A percentile compares a stretch with the other conserved stretches of the same genome.
phyloP scores from a whole-genome alignment of 2,888 invertebrate species.

The Leptopilina drosophilae region DNA sequence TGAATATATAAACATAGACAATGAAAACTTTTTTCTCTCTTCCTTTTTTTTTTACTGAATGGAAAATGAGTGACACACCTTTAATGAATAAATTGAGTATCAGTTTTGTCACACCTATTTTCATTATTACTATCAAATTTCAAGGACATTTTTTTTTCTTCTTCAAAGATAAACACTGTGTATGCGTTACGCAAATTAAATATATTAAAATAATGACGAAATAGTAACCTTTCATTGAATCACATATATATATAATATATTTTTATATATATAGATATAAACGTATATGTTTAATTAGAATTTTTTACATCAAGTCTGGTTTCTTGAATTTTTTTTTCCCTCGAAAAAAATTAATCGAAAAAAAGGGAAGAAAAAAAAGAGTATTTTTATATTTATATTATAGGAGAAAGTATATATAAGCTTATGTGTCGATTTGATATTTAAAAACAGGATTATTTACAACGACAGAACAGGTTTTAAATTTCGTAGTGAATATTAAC shows the following conservation, averaged over 20 bases:
- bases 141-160: neutral
- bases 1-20: neutral
- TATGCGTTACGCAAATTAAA: constrained; percentile 1
- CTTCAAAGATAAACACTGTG: neutral
- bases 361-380: neutral
- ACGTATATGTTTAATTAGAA: neutral
- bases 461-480: constrained; percentile 1
- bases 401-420: neutral
- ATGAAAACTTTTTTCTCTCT: neutral
- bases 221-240: constrained; percentile 5
- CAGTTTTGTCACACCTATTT: constrained; percentile 28
- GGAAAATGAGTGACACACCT: neutral
- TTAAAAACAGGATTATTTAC: constrained; percentile 20
- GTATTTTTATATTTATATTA: neutral
- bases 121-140: constrained; percentile 5
- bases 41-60: neutral
- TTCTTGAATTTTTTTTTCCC: neutral
- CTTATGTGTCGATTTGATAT: neutral
- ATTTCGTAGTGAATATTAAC: neutral
- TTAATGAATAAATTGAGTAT: constrained; percentile 27
- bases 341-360: neutral
- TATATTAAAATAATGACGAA: constrained; percentile 35
- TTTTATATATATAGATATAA: neutral
- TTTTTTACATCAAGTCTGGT: neutral
- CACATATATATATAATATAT: neutral